Evolutionary conservation across 30 jellyfish, hydroid and myxozoan species (phyloP).

Genomic region (Catostylus mosaicus): DNA sequence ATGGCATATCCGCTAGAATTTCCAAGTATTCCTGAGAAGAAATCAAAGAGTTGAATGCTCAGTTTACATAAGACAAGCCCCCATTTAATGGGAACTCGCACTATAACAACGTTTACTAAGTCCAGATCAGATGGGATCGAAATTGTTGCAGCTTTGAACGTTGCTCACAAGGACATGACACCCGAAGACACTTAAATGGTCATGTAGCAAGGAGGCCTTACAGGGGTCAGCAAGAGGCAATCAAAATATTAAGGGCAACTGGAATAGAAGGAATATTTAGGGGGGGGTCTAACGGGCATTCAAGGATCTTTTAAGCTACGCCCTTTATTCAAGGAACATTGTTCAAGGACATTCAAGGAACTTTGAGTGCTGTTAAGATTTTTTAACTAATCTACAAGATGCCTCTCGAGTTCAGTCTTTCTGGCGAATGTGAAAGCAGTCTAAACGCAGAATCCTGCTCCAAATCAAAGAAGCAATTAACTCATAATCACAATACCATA

Average conservation of each 20-base stretch:
- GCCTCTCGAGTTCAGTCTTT: too few species aligned
- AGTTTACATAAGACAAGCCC: not conserved
- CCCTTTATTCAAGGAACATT: too few species aligned
- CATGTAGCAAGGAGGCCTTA: not conserved
- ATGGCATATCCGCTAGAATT: constrained; percentile 63
- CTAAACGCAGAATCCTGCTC: too few species aligned
- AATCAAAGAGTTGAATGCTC: not conserved
- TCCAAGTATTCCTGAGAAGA: constrained; percentile 68
- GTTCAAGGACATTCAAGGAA: too few species aligned
- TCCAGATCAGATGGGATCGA: not conserved
- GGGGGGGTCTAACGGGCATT: too few species aligned
- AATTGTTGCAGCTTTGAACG: not conserved
- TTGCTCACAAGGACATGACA: not conserved
- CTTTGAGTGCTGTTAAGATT: too few species aligned
- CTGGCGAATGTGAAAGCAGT: too few species aligned
- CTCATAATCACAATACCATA: not conserved
- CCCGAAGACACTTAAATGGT: not conserved
- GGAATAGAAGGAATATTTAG: too few species aligned
- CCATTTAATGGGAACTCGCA: not conserved
- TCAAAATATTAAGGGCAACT: too few species aligned
- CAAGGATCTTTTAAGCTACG: too few species aligned
- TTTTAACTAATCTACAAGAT: too few species aligned
- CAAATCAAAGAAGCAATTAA: too few species aligned
- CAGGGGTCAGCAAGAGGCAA: not conserved
- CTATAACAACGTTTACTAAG: not conserved